Base-by-base conservation (phyloP, 2,888 invertebrate species). In the Epinotia ramella region DNA sequence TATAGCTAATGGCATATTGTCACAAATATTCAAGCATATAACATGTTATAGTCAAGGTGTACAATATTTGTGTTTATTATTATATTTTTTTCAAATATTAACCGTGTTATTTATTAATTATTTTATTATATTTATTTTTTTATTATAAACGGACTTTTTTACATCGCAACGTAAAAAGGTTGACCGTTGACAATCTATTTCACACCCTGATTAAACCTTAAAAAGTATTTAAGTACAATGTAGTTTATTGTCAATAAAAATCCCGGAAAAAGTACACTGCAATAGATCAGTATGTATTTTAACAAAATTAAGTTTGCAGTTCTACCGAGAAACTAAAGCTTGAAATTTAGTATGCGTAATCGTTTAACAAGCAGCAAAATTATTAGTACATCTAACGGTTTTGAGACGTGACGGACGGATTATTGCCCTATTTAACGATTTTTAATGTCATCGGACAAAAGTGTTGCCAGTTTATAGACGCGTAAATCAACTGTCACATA, bases 371-470 rank as follows among this genome's bases (percentile, higher is more conserved):
- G 63, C 72, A 0, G 71, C 76, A 76, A 76, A 63, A 63, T n/a
- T 62, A 16, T 20, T 67, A 57, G 4, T 28, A 56, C 24, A 9
- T 56, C 56, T 91, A 91, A 92, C 91, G 88, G 89, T 88, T 81
- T 79, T 77, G 78, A 80, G 84, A 88, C 91, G 91, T 93, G 93
- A 91, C 89, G 83, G 88, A 88, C 82, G 82, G 79, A 87, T 87
- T 89, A 88, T 91, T 91, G 88, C 89, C 87, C 88, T 90, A 91
- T 93, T 93, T 92, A 92, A 91, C 85, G 85, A 88, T 88, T 87
- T 83, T 82, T 87, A 89, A 87, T 84, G 87, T 89, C 88, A 89
- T 86, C 88, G 85, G 82, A 91, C 89, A 91, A 92, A 90, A 82
- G 88, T 88, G 87, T 86, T 88, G 87, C 86, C 78, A 86, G 83